Base-by-base conservation (phyloP, 1,140 invertebrate species). In the Meloidogyne hapla region DNA sequence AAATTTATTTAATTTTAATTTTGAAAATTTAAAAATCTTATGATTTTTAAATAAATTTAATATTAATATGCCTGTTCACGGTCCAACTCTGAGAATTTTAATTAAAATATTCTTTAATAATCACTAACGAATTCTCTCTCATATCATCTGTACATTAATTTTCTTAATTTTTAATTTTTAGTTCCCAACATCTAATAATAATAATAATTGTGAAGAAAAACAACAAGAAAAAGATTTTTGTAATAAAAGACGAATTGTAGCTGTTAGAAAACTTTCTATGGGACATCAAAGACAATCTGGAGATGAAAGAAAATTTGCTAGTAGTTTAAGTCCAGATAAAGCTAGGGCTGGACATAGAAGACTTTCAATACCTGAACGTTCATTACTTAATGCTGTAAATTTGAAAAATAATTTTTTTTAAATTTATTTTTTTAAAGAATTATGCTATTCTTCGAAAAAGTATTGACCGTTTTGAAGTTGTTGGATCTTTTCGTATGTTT, bases 371-470 rank as follows among this genome's bases (percentile, higher is more conserved):
- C 81, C 80, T 42, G 80, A 81, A 71, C 21, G 72, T 28, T 80
- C 80, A 21, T 56, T 81, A 10, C 64, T 74, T 56, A 81, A 70
- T 38, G 80, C 80, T 23, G 78, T 79, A 65, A 45, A 40, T 62
- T 45, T 25, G 28, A 38, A 0, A 45, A 56, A 70, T n/a, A 62
- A 15, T 62, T 48, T 25, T 62, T 21, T 40, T 61, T 25, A 13
- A 73, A 15, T n/a, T 26, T 42, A 26, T 1, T 12, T 28, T 8
- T 48, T 79, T 79, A 62, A 62, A 79, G 81, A 83, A 81, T 69
- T 81, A 81, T 61, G 80, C 80, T 13, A 81, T 81, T 38, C 69
- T 81, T 26, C 80, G 80, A 6, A 81, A 81, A 61, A 79, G 67
- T 48, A 67, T 78, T 48, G 81, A 81, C 23, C 33, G 80, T 26